Conservation (phyloP, 92 coral and sea anemone genomes). For the Diadumene lineata region DNA sequence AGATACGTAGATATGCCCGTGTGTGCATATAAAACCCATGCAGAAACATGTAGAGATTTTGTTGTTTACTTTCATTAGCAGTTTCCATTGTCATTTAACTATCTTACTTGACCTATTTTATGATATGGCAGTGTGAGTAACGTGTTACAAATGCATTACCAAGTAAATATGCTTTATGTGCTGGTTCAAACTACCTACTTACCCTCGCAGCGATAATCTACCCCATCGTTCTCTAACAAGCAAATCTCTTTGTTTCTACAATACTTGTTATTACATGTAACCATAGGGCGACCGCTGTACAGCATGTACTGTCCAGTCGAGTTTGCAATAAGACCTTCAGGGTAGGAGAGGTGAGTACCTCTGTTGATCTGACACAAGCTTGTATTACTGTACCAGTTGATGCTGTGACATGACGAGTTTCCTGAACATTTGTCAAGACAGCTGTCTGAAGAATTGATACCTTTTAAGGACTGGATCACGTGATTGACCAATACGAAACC, state of each 20-base stretch:
- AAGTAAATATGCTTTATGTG: too few relatives aligned
- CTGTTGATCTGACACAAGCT: constrained; percentile 14
- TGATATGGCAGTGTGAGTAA: too few relatives aligned
- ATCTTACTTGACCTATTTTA: too few relatives aligned
- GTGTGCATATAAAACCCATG: too few relatives aligned
- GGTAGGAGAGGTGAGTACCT: constrained; percentile 22
- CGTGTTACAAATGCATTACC: too few relatives aligned
- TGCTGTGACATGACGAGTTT: constrained; percentile 19
- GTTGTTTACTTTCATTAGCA: too few relatives aligned
- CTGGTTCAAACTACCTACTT: neutral
- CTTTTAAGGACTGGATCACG: constrained; percentile 7
- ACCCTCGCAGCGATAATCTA: constrained; percentile 7
- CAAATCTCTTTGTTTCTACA: constrained; percentile 10
- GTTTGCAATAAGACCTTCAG: constrained; percentile 10
- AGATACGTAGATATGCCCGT: too few relatives aligned
- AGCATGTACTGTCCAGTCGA: constrained; percentile 14
- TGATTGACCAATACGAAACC: neutral
- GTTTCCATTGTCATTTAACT: too few relatives aligned
- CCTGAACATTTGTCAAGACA: constrained; percentile 1
- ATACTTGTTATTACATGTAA: constrained; percentile 12
- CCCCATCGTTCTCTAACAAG: constrained; percentile 13
- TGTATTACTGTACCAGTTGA: constrained; percentile 19
- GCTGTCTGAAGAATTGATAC: neutral
- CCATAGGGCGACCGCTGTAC: constrained; percentile 20
- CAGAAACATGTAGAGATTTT: too few relatives aligned